phyloP scores from a whole-genome alignment of 2,888 invertebrate species.

The Callosobruchus maculatus region DNA sequence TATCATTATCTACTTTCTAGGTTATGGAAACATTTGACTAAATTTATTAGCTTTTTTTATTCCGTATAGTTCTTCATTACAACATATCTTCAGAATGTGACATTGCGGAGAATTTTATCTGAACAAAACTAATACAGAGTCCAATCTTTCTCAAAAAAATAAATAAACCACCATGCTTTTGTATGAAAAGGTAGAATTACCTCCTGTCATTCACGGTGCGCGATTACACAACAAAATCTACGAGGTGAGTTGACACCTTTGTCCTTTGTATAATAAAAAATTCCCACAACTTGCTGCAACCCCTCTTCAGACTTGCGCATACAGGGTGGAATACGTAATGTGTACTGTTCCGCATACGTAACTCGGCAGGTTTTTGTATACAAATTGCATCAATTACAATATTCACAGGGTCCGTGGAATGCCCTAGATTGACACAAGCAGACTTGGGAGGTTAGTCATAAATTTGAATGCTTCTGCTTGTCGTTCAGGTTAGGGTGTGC shows the following conservation, averaged over 20 bases:
- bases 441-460: background rate
- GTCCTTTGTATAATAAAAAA: slow-evolving; percentile 7
- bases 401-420: background rate
- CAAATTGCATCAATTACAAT: background rate
- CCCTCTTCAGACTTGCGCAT: background rate
- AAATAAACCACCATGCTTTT: background rate
- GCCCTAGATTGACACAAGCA: background rate
- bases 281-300: slow-evolving; percentile 21
- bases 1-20: too few species aligned
- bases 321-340: background rate
- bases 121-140: too few species aligned
- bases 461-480: background rate
- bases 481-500: too few species aligned
- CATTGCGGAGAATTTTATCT: too few species aligned
- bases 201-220: background rate
- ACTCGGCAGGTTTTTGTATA: background rate
- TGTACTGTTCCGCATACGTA: background rate
- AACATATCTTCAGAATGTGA: too few species aligned
- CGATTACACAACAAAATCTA: background rate
- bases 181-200: background rate
- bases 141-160: too few species aligned
- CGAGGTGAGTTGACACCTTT: background rate
- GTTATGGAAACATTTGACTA: too few species aligned
- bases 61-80: too few species aligned
- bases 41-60: too few species aligned